Conservation (phyloP, 1,140 invertebrate species). For the Metopolophium dirhodum region DNA sequence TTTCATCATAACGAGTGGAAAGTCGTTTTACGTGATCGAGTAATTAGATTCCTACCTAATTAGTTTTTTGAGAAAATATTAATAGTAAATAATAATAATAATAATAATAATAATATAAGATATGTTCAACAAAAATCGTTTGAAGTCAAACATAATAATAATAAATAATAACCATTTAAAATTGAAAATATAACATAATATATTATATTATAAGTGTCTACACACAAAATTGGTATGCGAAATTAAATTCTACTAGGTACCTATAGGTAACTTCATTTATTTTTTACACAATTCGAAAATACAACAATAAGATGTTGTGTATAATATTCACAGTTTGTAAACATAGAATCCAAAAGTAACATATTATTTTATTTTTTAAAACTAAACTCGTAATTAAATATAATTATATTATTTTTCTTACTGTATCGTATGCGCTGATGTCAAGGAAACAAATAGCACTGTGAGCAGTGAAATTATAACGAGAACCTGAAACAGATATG, state of each 20-base stretch:
- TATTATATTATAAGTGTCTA: no score
- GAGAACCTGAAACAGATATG: slow-evolving; percentile 38
- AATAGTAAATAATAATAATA: neutral
- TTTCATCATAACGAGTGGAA: neutral
- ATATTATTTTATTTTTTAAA: neutral
- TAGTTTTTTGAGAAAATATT: neutral
- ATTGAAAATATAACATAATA: neutral
- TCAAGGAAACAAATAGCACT: neutral
- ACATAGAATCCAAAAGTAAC: neutral
- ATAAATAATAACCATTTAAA: neutral
- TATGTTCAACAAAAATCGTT: neutral
- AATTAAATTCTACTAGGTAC: neutral
- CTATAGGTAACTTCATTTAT: neutral
- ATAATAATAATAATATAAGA: neutral
- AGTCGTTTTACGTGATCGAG: neutral
- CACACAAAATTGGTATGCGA: neutral
- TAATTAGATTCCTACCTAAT: neutral
- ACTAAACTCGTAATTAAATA: neutral
- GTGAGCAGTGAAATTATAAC: neutral
- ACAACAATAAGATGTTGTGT: neutral
- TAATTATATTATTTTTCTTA: slow-evolving; percentile 34
- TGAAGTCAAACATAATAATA: neutral
- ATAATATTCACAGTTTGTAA: neutral
- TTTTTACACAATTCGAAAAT: neutral
- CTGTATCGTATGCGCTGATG: slow-evolving; percentile 6